phyloP scores from a whole-genome alignment of 2,888 invertebrate species.

The Andrena fulva region DNA sequence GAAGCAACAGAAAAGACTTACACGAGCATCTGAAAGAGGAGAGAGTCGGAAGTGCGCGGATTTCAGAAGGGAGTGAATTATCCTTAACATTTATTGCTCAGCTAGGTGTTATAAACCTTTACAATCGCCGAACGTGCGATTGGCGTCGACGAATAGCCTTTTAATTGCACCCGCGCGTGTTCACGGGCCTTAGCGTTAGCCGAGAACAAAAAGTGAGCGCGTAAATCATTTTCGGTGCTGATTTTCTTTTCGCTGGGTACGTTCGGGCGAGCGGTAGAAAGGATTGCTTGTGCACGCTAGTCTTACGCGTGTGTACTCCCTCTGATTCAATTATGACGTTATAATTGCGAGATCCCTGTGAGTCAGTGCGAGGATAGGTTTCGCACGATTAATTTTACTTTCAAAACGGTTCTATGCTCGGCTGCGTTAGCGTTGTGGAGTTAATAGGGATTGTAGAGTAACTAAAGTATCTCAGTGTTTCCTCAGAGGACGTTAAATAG shows the following conservation, averaged over 20 bases:
- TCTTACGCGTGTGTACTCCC: conserved; percentile 14
- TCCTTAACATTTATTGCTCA: not conserved
- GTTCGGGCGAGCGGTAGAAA: not conserved
- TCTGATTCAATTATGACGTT: conserved; percentile 67
- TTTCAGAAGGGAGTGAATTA: no score
- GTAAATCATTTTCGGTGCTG: not conserved
- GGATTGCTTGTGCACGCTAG: not conserved
- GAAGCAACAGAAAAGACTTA: no score
- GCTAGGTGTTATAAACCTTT: not conserved
- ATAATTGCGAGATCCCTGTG: conserved; percentile 66
- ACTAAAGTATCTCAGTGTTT: no score
- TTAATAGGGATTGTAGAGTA: not conserved
- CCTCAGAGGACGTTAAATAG: no score
- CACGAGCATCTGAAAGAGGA: no score
- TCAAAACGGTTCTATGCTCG: conserved; percentile 70
- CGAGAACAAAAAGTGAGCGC: not conserved
- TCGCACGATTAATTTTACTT: conserved; percentile 72
- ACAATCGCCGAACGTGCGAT: not conserved
- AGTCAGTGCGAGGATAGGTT: conserved; percentile 63
- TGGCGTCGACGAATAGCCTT: not conserved
- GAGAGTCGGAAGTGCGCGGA: no score
- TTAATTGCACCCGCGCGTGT: not conserved
- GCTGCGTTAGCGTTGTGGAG: conserved; percentile 34
- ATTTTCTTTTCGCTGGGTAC: not conserved
- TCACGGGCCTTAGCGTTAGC: not conserved